A percentile compares a stretch with the other conserved stretches of the same genome.
Evolutionary conservation across 2,888 invertebrate species (phyloP).

Genomic region (Zelleria hepariella): DNA sequence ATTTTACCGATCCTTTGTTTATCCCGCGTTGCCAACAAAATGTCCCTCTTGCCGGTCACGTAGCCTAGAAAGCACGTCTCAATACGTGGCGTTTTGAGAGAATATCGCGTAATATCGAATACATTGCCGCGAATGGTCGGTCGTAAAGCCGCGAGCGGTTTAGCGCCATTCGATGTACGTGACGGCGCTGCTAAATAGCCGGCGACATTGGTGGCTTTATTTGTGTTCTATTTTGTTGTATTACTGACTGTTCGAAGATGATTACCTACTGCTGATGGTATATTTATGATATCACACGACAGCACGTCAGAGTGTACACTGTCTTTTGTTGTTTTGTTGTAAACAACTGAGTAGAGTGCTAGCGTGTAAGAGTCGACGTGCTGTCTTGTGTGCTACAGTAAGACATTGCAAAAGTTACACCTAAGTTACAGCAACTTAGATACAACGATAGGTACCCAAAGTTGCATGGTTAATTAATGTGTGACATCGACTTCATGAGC

Average conservation of each 20-base stretch:
- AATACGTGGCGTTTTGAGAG: background rate
- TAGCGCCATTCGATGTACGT: background rate
- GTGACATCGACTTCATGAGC: no score
- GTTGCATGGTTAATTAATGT: no score
- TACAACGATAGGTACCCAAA: no score
- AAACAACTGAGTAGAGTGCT: no score
- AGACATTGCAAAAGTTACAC: no score
- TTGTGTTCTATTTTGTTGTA: background rate
- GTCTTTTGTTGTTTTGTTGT: no score
- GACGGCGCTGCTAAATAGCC: background rate
- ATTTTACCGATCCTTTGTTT: background rate
- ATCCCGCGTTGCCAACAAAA: background rate
- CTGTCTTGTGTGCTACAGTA: no score
- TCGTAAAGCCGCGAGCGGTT: background rate
- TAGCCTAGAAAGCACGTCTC: background rate
- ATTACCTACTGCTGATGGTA: no score
- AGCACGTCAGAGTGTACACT: no score
- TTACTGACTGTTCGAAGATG: background rate
- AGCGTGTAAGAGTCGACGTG: no score
- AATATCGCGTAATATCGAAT: slow-evolving; percentile 11
- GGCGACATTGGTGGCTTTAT: background rate
- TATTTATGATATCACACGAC: no score
- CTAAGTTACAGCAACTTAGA: no score
- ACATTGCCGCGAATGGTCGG: background rate
- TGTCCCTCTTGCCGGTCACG: background rate